Percentiles rank a stretch among this genome's conserved stretches.
phyloP scores from a whole-genome alignment of 2,113 vertebrate species.

The Chaetodon auriga region DNA sequence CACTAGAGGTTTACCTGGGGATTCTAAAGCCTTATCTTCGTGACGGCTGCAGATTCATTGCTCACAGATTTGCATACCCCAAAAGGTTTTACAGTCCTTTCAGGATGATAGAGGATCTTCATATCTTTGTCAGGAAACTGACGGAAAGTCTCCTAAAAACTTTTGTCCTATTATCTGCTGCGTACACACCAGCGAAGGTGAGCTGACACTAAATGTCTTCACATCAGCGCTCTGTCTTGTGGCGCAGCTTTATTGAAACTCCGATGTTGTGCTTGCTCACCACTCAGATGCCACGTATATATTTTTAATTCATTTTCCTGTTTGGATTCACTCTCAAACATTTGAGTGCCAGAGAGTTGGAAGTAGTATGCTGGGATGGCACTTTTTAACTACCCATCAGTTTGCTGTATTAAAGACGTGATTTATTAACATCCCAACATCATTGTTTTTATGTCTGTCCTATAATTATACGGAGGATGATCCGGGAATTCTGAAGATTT shows the following conservation, averaged over 20 bases:
- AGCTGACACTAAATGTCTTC: slow-evolving; percentile 41
- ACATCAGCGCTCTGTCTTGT: slow-evolving; percentile 42
- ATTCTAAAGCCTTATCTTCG: slow-evolving; percentile 62
- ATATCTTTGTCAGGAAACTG: slow-evolving; percentile 55
- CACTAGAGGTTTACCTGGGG: slow-evolving; percentile 43
- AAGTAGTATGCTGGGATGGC: not conserved
- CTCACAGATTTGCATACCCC: slow-evolving; percentile 68
- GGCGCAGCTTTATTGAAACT: slow-evolving; percentile 29
- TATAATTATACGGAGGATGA: slow-evolving; percentile 16
- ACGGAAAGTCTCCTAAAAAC: slow-evolving; percentile 48
- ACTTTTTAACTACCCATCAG: not conserved
- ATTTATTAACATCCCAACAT: not conserved
- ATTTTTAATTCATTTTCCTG: slow-evolving; percentile 36
- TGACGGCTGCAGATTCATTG: slow-evolving; percentile 57
- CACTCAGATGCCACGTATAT: slow-evolving; percentile 31
- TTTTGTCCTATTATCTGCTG: slow-evolving; percentile 49
- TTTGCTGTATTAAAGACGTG: slow-evolving; percentile 2
- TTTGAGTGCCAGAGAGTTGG: too few relatives aligned
- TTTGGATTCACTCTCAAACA: not conserved
- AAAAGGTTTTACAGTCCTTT: slow-evolving; percentile 60
- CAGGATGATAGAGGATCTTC: slow-evolving; percentile 54
- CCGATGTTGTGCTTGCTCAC: slow-evolving; percentile 35
- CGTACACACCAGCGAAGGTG: slow-evolving; percentile 16
- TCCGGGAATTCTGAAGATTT: slow-evolving; percentile 5
- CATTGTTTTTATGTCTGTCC: slow-evolving; percentile 2